Evolutionary conservation across 1,140 invertebrate genomes (phyloP).

Genomic region (Drosophila auraria): DNA sequence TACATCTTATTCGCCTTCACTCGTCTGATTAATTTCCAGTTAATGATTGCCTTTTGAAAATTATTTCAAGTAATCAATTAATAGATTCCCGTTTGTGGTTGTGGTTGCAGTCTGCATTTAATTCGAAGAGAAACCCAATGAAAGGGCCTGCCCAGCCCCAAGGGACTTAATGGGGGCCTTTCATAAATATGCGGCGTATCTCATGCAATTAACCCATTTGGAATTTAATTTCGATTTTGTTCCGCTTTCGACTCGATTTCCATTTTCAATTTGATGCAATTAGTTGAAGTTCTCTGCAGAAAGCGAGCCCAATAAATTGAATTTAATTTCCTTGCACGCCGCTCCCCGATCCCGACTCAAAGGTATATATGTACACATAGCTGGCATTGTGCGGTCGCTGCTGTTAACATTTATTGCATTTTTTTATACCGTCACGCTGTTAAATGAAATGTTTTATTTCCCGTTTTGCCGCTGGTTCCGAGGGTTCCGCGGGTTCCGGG

Average conservation of each 20-base stretch:
- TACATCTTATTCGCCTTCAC: no score
- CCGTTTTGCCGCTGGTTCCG: constrained; percentile 15
- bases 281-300: constrained; percentile 41
- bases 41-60: no score
- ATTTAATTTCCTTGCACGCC: constrained; percentile 41
- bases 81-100: no score
- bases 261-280: constrained; percentile 55
- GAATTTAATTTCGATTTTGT: constrained; percentile 32
- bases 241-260: constrained; percentile 50
- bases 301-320: constrained; percentile 52
- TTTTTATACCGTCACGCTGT: constrained; percentile 41
- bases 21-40: neutral
- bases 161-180: neutral
- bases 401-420: constrained; percentile 50
- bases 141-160: neutral
- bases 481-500: neutral
- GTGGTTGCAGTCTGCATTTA: no score
- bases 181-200: constrained; percentile 36
- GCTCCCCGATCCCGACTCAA: neutral
- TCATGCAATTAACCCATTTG: constrained; percentile 37
- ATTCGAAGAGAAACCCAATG: neutral
- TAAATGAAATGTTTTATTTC: constrained; percentile 56
- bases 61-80: no score
- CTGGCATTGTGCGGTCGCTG: constrained; percentile 48
- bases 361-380: constrained; percentile 22